Evolutionary conservation across 1,140 invertebrate genomes (phyloP), one percentile per base, ranked within the genome.

Genomic region (Temnothorax curvispinosus): DNA sequence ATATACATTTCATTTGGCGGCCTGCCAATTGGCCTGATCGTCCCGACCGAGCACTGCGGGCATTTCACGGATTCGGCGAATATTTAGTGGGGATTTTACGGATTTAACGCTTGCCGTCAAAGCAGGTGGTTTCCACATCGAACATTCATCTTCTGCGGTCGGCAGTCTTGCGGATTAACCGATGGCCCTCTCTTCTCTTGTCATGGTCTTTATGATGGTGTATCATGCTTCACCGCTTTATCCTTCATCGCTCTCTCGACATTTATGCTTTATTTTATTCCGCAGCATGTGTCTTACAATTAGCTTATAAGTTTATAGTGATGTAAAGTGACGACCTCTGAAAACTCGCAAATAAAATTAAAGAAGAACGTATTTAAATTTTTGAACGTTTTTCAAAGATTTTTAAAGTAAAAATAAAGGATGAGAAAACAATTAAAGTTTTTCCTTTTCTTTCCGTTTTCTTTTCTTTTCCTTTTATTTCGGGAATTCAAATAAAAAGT

Each of bases 1-100:
- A 94, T 93, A 92, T 93, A 93, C 93, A 95, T 95, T 95, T 94
- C 92, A 94, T 94, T 94, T 95, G 94, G 94, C 91, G 35, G 82
- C 81, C 50, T 82, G 92, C 94, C 94, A 95, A 95, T 95, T 94
- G 94, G 92, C 91, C 80, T 91, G 89, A 95, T 94, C 92, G 92
- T 65, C 75, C 77, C 69, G 50, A 74, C 41, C 75, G 64, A 87
- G 72, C 88, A 87, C 87, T 92, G 91, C 87, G 92, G 90, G 62
- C 87, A 89, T 94, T 94, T 92, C 91, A 93, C 87, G 91, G 93
- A 94, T 94, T 94, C 92, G 76, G 62, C 80, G 92, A 94, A 94
- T 95, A 94, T 94, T 94, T 94, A 93, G 91, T 88, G 87, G 67
- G 86, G 86, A 86, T 90, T 91, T 94, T 94, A 94, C 90, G 90